Conservation (phyloP, 2,888 invertebrate genomes). For the Protodeltote pygarga region DNA sequence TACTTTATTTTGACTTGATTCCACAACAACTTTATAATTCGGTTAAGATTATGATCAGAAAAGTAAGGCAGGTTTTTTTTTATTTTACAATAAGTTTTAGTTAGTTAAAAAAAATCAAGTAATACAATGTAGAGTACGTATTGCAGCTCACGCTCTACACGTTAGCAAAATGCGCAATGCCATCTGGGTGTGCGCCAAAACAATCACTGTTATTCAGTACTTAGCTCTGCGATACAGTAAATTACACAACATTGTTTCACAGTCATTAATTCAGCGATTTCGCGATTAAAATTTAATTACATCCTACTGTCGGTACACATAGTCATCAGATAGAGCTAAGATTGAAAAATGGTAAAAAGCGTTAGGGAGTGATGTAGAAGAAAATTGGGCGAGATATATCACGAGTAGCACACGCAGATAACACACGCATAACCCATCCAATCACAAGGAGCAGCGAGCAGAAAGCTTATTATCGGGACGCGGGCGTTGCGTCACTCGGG, state of each 20-base stretch:
- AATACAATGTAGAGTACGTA: constrained; percentile 43
- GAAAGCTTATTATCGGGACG: constrained; percentile 81
- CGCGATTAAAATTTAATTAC: constrained; percentile 56
- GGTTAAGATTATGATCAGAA: constrained; percentile 12
- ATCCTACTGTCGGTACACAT: constrained; percentile 44
- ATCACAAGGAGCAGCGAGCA: constrained; percentile 80
- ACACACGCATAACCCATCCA: constrained; percentile 84
- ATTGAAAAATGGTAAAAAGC: constrained; percentile 63
- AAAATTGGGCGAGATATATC: constrained; percentile 80
- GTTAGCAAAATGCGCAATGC: constrained; percentile 77
- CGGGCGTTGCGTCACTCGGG: constrained; percentile 71
- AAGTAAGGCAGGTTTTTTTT: constrained; percentile 5
- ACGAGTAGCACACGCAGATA: constrained; percentile 75
- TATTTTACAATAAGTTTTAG: no score
- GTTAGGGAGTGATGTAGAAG: constrained; percentile 71
- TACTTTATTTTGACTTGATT: constrained; percentile 47
- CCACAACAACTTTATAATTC: constrained; percentile 19
- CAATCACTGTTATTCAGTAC: constrained; percentile 84
- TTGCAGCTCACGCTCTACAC: constrained; percentile 59
- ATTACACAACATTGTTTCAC: constrained; percentile 60
- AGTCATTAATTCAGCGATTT: constrained; percentile 53
- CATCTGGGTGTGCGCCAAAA: constrained; percentile 83
- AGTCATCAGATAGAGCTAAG: constrained; percentile 53
- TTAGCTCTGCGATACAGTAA: constrained; percentile 67
- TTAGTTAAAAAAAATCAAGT: constrained; percentile 36